Evolutionary conservation across 2,888 invertebrate genomes (phyloP).

Genomic region (Pegoplata infirma): DNA sequence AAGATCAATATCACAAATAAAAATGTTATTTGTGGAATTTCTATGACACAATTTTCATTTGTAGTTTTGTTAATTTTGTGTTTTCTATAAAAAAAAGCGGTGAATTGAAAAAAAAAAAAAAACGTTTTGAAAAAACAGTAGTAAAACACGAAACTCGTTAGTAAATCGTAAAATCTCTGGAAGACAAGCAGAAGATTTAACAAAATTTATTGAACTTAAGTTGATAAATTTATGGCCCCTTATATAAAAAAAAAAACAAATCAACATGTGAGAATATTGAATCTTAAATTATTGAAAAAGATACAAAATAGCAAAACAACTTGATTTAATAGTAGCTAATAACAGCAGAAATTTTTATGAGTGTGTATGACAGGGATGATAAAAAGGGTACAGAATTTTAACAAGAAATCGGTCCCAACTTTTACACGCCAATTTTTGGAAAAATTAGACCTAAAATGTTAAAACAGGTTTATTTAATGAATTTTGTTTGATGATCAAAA

Average conservation of each 20-base stretch:
- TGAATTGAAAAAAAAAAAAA: conserved; percentile 36
- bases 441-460: too few species aligned
- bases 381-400: too few species aligned
- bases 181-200: not conserved
- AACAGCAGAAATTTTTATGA: too few species aligned
- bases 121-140: conserved; percentile 37
- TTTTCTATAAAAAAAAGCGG: conserved; percentile 13
- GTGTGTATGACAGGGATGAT: too few species aligned
- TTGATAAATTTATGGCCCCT: conserved; percentile 53
- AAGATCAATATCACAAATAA: conserved; percentile 38
- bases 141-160: conserved; percentile 45
- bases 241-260: conserved; percentile 25
- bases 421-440: too few species aligned
- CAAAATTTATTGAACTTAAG: conserved; percentile 5
- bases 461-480: too few species aligned
- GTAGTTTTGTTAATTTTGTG: not conserved
- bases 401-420: too few species aligned
- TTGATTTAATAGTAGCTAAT: not conserved
- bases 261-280: conserved; percentile 19
- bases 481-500: too few species aligned
- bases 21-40: conserved; percentile 11
- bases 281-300: not conserved
- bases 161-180: conserved; percentile 28
- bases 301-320: not conserved
- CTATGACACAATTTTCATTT: conserved; percentile 10